phyloP scores from a whole-genome alignment of 2,797 vertebrate species.

The Onychomys leucogaster region DNA sequence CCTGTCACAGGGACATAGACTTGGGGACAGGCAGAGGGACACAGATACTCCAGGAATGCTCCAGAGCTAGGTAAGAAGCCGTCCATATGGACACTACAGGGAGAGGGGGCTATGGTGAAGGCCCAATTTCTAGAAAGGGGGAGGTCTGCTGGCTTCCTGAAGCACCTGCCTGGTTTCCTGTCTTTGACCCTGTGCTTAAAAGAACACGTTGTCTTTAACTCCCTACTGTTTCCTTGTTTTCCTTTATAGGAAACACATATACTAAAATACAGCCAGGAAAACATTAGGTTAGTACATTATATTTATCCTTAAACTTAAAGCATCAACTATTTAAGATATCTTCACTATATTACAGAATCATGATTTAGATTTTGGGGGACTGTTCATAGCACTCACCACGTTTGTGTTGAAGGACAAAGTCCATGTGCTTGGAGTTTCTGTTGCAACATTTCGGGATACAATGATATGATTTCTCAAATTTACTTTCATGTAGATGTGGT shows the following conservation, averaged over 20 bases:
- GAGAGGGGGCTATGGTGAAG: neutral
- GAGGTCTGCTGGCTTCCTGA: neutral
- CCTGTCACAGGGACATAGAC: neutral
- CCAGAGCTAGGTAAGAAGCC: neutral
- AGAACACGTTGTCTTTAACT: neutral
- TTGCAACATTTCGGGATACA: neutral
- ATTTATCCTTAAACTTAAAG: constrained; percentile 5
- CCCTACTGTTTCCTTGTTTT: neutral
- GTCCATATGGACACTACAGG: neutral
- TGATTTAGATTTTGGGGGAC: neutral
- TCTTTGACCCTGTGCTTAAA: neutral
- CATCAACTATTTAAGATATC: neutral
- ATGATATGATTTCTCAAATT: neutral
- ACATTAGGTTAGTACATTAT: neutral
- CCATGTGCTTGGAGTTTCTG: neutral
- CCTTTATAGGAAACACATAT: neutral
- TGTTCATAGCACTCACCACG: neutral
- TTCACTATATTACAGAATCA: neutral
- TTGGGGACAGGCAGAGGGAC: neutral
- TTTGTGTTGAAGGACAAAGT: neutral
- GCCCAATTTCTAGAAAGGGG: neutral
- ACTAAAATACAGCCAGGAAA: neutral
- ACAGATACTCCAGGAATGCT: neutral
- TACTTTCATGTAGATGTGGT: neutral
- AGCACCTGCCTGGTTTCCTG: neutral